A percentile compares a stretch with the other conserved stretches of the same genome.
These are phyloP conservation scores for Steatocranus sp. DNA, from an alignment of 2,797 vertebrate species.

Conservation along the genomic window DNA sequence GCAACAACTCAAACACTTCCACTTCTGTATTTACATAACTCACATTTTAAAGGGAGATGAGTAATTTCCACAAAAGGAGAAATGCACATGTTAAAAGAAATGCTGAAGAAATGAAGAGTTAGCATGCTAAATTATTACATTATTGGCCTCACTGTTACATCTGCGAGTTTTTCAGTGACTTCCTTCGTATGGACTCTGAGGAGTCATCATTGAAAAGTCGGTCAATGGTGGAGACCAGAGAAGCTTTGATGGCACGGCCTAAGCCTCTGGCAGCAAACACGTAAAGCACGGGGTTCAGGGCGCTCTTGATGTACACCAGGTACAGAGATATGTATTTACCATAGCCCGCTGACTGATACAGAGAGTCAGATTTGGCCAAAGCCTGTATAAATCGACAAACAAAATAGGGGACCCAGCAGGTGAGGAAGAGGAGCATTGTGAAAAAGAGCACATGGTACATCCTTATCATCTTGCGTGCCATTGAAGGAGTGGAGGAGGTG, in stretches of 20 bases:
- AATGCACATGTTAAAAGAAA: background rate
- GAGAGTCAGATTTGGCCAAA: rapidly evolving
- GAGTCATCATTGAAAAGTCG: constrained; percentile 75
- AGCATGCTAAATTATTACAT: background rate
- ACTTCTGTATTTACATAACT: background rate
- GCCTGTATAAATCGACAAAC: constrained; percentile 68
- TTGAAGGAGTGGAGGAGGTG: constrained; percentile 3
- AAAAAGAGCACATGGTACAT: constrained; percentile 76
- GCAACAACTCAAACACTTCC: background rate
- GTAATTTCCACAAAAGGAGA: background rate
- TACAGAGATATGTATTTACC: constrained; percentile 68
- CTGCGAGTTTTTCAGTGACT: constrained; percentile 71
- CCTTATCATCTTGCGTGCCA: constrained; percentile 51
- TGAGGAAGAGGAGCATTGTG: constrained; percentile 80
- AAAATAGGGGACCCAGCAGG: constrained; percentile 81
- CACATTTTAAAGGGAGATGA: background rate
- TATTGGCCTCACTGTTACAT: constrained; percentile 19
- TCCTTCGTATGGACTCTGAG: constrained; percentile 63
- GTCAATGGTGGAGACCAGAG: constrained; percentile 73
- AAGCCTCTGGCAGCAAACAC: constrained; percentile 78
- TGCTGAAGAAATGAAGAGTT: background rate
- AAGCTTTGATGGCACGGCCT: constrained; percentile 62
- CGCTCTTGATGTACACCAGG: constrained; percentile 76
- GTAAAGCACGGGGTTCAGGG: constrained; percentile 77
- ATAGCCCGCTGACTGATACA: rapidly evolving